Percentiles rank a stretch among this genome's conserved stretches.
Conservation (phyloP, 1,140 invertebrate species). For the Tyrophagus putrescentiae region DNA sequence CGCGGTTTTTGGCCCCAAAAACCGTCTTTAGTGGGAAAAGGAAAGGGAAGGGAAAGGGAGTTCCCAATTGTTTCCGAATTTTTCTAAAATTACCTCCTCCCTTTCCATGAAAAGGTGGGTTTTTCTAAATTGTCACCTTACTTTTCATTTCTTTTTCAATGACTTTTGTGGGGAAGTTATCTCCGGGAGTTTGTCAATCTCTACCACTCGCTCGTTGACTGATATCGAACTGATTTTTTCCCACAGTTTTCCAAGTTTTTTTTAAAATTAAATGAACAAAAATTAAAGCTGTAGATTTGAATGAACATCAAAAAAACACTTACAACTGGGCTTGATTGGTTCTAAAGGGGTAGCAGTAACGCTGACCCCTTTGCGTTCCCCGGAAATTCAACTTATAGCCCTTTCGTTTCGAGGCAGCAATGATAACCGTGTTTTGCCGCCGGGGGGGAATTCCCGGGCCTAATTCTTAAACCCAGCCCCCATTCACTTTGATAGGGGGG, state of each 20-base stretch:
- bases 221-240: conserved; percentile 46
- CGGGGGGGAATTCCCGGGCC: conserved; percentile 53
- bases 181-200: conserved; percentile 50
- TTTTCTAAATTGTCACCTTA: too few species aligned
- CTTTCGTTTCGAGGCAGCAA: conserved; percentile 54
- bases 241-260: conserved; percentile 45
- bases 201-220: conserved; percentile 43
- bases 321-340: conserved; percentile 60
- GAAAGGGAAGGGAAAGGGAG: too few species aligned
- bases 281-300: conserved; percentile 12
- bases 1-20: too few species aligned
- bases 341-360: conserved; percentile 14
- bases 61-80: too few species aligned
- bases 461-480: conserved; percentile 55
- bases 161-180: conserved; percentile 31
- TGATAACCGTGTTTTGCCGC: conserved; percentile 38
- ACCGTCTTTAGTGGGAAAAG: too few species aligned
- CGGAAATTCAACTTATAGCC: conserved; percentile 61
- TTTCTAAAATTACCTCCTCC: too few species aligned
- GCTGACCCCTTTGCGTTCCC: conserved; percentile 72
- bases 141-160: conserved; percentile 35
- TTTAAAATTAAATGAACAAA: neutral
- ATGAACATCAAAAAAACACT: conserved; percentile 34
- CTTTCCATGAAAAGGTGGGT: too few species aligned
- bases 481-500: conserved; percentile 42